These are phyloP conservation scores for Helleia helle DNA, from an alignment of 2,888 invertebrate genomes.

Conservation along the genomic window DNA sequence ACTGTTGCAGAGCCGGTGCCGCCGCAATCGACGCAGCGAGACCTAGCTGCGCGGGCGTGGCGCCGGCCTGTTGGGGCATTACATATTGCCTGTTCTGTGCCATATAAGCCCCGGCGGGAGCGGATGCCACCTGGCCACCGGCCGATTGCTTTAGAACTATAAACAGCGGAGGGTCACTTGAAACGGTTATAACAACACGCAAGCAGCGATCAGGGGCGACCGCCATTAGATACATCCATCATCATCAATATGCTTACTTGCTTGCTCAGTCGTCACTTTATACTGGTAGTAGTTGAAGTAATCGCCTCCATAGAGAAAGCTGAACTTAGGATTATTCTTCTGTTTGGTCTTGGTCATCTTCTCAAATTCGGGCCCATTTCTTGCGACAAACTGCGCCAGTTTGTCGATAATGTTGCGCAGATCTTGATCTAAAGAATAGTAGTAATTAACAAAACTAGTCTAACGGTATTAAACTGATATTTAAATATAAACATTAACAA, in stretches of 20 bases:
- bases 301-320: conserved; percentile 97
- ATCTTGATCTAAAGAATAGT: conserved; percentile 83
- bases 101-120: conserved; percentile 70
- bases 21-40: conserved; percentile 69
- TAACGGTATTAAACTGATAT: neutral
- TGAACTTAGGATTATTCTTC: conserved; percentile 97
- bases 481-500: neutral
- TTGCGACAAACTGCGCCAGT: conserved; percentile 97
- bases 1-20: conserved; percentile 61
- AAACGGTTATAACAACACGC: conserved; percentile 58
- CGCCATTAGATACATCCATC: conserved; percentile 46
- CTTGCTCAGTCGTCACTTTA: conserved; percentile 95
- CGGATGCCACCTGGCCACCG: conserved; percentile 67
- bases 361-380: conserved; percentile 99
- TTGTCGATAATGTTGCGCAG: conserved; percentile 98
- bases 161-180: conserved; percentile 75
- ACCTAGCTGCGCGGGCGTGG: conserved; percentile 72
- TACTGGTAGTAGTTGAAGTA: conserved; percentile 97
- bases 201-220: conserved; percentile 51
- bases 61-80: conserved; percentile 72
- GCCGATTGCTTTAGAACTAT: conserved; percentile 84
- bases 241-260: conserved; percentile 80
- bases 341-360: conserved; percentile 99
- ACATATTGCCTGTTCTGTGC: conserved; percentile 75
- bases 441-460: neutral